Evolutionary conservation across 2,888 invertebrate species (phyloP).

Genomic region (Tethea ocularis): DNA sequence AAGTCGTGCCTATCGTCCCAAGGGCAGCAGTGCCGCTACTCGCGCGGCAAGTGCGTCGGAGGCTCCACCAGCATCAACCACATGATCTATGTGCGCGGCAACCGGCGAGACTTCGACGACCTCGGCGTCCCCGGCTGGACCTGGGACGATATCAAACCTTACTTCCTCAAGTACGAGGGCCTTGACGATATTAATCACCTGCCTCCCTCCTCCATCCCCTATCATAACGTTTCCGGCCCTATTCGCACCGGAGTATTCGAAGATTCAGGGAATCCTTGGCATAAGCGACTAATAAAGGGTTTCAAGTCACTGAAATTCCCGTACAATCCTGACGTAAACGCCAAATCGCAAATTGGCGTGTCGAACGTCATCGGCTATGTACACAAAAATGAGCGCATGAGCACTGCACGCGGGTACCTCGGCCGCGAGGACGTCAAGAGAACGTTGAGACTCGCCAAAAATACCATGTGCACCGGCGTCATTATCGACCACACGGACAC

Average conservation of each 20-base stretch:
- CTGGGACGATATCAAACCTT: constrained; percentile 57
- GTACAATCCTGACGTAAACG: constrained; percentile 58
- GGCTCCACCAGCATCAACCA: constrained; percentile 68
- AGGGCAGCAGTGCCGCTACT: constrained; percentile 47
- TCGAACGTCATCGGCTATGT: constrained; percentile 52
- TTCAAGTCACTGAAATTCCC: constrained; percentile 46
- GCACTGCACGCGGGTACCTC: constrained; percentile 58
- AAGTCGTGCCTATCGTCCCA: constrained; percentile 54
- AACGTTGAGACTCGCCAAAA: constrained; percentile 45
- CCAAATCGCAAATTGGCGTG: constrained; percentile 58
- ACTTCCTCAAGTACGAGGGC: constrained; percentile 61
- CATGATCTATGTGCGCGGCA: constrained; percentile 67
- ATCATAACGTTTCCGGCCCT: constrained; percentile 59
- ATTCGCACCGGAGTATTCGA: constrained; percentile 51
- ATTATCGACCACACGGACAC: constrained; percentile 47
- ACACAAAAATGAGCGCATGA: constrained; percentile 52
- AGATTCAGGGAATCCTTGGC: constrained; percentile 55
- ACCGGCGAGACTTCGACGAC: constrained; percentile 51
- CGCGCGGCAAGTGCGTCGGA: constrained; percentile 63
- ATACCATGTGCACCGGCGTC: constrained; percentile 51
- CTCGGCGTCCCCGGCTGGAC: constrained; percentile 55
- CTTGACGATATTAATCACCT: constrained; percentile 42
- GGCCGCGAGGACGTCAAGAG: constrained; percentile 38
- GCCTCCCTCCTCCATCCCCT: constrained; percentile 49
- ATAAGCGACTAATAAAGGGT: constrained; percentile 43